phyloP scores from a whole-genome alignment of 2,113 vertebrate species.

The Electrona antarctica region DNA sequence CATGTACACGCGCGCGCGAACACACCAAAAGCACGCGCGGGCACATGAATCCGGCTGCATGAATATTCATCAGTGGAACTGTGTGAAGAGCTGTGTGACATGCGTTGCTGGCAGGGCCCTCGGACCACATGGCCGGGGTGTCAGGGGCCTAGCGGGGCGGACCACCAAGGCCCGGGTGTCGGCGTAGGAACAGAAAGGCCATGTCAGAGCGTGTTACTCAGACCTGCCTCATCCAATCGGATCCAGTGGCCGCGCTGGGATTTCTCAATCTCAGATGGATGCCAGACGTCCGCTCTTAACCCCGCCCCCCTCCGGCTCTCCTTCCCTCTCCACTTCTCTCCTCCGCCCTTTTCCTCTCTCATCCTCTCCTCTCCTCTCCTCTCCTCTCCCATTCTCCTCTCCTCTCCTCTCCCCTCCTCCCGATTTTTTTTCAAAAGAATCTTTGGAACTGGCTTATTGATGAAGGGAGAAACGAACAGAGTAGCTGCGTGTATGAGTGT shows the following conservation, averaged over 20 bases:
- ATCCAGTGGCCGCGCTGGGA: conserved; percentile 56
- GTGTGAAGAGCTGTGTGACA: conserved; percentile 81
- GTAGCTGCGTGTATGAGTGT: not conserved
- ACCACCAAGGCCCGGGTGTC: conserved; percentile 69
- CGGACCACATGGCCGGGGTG: conserved; percentile 77
- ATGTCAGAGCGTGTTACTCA: conserved; percentile 69
- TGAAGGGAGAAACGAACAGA: too few relatives aligned
- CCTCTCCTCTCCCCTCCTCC: not conserved
- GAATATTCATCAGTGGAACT: conserved; percentile 80
- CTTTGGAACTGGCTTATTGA: conserved; percentile 15
- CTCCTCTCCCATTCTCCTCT: not conserved
- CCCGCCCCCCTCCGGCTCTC: conserved; percentile 28
- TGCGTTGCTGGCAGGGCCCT: conserved; percentile 71
- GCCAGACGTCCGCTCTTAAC: conserved; percentile 64
- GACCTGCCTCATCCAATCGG: conserved; percentile 67
- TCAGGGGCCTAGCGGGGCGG: not conserved
- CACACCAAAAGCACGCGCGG: conserved; percentile 44
- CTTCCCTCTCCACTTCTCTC: not conserved
- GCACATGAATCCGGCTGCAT: conserved; percentile 58
- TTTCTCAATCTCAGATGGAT: conserved; percentile 72
- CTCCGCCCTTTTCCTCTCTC: not conserved
- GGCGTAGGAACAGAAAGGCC: conserved; percentile 66
- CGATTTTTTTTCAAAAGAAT: conserved; percentile 54
- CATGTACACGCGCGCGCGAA: not conserved
- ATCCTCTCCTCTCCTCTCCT: not conserved